These are phyloP conservation scores for Pterobdella sp. DNA, from an alignment of 2,888 invertebrate species.

Conservation along the genomic window DNA sequence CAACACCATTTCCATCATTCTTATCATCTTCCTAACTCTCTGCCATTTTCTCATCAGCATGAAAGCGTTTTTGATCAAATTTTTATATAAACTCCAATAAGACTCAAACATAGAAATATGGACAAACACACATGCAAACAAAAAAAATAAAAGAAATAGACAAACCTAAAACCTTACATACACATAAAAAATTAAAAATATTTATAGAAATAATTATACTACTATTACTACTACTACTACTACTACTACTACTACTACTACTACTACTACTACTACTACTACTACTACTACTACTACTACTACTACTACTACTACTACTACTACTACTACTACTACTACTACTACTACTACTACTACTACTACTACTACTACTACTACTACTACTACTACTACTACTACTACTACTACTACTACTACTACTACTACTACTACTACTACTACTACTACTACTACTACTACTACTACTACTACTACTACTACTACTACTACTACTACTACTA, in stretches of 20 bases:
- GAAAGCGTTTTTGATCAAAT: too few relatives aligned
- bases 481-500: conserved; percentile 10
- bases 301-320: not conserved
- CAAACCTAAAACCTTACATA: too few relatives aligned
- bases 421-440: conserved; percentile 3
- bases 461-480: not conserved
- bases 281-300: not conserved
- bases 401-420: not conserved
- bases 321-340: not conserved
- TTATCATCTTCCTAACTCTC: too few relatives aligned
- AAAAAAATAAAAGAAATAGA: too few relatives aligned
- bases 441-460: not conserved
- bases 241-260: not conserved
- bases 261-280: not conserved
- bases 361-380: conserved; percentile 8
- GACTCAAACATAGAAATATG: too few relatives aligned
- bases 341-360: not conserved
- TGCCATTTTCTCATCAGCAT: too few relatives aligned
- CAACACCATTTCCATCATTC: too few relatives aligned
- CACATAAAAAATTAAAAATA: too few relatives aligned
- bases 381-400: conserved; percentile 2
- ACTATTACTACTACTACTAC: not conserved
- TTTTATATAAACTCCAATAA: too few relatives aligned
- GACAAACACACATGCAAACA: too few relatives aligned
- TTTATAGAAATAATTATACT: too few relatives aligned